Percentiles rank a stretch among this genome's conserved stretches.
Evolutionary conservation across 2,797 vertebrate genomes (phyloP).

Genomic region (Falco naumanni): DNA sequence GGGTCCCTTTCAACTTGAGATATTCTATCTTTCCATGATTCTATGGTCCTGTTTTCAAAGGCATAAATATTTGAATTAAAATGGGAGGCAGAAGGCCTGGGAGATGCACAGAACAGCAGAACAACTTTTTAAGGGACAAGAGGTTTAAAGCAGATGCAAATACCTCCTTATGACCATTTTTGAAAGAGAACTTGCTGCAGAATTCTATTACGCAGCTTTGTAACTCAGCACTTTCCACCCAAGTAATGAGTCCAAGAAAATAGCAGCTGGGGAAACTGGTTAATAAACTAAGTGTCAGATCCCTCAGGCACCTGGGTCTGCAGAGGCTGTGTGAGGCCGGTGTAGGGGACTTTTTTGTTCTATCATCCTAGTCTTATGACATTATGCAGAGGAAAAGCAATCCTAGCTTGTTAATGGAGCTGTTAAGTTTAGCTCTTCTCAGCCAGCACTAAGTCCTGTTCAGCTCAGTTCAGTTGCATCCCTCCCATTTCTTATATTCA

Average conservation of each 20-base stretch:
- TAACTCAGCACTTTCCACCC: neutral
- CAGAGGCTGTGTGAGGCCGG: neutral
- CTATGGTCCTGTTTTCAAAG: neutral
- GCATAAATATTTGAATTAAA: neutral
- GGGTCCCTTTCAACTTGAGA: neutral
- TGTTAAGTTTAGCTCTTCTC: neutral
- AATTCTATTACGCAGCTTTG: neutral
- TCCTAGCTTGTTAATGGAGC: neutral
- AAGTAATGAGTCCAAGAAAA: neutral
- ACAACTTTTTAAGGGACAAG: neutral
- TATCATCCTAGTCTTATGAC: neutral
- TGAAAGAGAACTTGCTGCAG: neutral
- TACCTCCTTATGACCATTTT: neutral
- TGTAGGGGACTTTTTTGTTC: neutral
- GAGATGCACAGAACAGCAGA: neutral
- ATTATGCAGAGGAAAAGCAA: neutral
- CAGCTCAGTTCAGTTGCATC: neutral
- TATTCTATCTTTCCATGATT: neutral
- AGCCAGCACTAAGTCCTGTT: neutral
- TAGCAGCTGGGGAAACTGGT: neutral
- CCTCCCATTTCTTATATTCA: neutral
- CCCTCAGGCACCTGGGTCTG: neutral
- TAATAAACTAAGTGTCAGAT: neutral
- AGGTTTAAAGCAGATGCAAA: neutral
- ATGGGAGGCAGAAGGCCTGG: rapidly evolving